Evolutionary conservation across 2,797 vertebrate species (phyloP).

Genomic region (Melanotaenia maccullochi): DNA sequence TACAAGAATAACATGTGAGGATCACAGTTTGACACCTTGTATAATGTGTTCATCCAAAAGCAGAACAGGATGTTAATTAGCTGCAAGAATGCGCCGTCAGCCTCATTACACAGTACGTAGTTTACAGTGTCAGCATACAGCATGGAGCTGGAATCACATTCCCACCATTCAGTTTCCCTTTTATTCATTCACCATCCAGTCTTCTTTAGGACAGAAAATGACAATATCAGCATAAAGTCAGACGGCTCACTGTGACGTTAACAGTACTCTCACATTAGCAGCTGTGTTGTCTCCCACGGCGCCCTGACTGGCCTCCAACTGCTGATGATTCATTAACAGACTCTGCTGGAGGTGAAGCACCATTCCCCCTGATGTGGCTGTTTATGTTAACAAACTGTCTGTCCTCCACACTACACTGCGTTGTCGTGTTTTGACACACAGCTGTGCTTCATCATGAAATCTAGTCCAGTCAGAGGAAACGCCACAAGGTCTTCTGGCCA

Average conservation of each 20-base stretch:
- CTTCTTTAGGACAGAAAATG: constrained; percentile 25
- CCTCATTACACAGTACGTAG: constrained; percentile 29
- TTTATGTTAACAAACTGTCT: constrained; percentile 4
- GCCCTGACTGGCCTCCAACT: constrained; percentile 43
- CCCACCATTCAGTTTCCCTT: constrained; percentile 8
- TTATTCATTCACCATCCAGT: constrained; percentile 12
- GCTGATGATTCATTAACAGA: constrained; percentile 65
- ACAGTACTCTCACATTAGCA: constrained; percentile 29
- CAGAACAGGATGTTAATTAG: constrained; percentile 6
- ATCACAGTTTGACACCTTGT: constrained; percentile 12
- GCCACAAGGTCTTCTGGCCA: constrained; percentile 19
- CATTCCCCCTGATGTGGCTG: constrained; percentile 18
- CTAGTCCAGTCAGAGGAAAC: constrained; percentile 14
- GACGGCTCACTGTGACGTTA: constrained; percentile 19
- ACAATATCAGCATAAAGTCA: constrained; percentile 41
- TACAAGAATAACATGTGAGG: not conserved
- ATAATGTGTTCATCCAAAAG: not conserved
- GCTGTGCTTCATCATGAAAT: constrained; percentile 30
- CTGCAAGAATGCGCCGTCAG: constrained; percentile 23
- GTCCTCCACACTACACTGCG: constrained; percentile 8
- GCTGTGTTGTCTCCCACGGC: constrained; percentile 55
- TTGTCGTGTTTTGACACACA: constrained; percentile 20
- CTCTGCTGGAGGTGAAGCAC: constrained; percentile 44
- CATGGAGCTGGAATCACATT: constrained; percentile 2
- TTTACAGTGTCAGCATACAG: not conserved